phyloP scores from a whole-genome alignment of 2,797 vertebrate species.

The Anas bernieri region DNA sequence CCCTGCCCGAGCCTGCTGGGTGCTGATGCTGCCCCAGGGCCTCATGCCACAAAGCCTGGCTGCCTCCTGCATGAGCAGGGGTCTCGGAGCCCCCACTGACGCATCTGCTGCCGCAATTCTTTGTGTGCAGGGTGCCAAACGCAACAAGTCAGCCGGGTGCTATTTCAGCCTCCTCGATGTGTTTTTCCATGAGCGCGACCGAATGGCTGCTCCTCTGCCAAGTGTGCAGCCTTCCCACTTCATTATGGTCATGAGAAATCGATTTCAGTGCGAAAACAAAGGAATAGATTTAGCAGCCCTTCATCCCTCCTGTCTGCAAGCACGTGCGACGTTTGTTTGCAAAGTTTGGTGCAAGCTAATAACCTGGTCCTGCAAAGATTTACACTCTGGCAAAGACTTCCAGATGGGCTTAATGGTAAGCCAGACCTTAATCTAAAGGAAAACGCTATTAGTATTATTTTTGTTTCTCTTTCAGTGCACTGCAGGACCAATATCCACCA shows the following conservation, averaged over 20 bases:
- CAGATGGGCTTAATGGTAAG: not conserved
- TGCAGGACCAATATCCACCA: not conserved
- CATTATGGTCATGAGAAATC: not conserved
- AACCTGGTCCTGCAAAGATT: not conserved
- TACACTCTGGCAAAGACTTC: not conserved
- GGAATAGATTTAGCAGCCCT: slow-evolving; percentile 3
- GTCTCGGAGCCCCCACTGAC: fast-evolving
- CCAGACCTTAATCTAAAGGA: not conserved
- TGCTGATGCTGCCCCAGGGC: too few relatives aligned
- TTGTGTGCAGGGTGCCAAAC: fast-evolving
- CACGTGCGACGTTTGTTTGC: not conserved
- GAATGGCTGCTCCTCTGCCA: not conserved
- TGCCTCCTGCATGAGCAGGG: fast-evolving
- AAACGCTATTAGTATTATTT: not conserved
- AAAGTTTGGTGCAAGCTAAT: not conserved
- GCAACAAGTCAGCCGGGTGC: not conserved
- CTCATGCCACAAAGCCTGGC: not conserved
- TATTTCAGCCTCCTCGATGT: not conserved
- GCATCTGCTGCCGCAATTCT: not conserved
- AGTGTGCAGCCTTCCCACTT: not conserved
- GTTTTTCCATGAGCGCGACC: slow-evolving; percentile 16
- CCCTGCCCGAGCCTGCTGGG: not conserved
- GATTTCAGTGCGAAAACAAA: not conserved
- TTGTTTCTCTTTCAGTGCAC: not conserved
- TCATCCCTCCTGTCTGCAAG: not conserved